Evolutionary conservation across 2,888 invertebrate species (phyloP).

Genomic region (Bhutanitis thaidina): DNA sequence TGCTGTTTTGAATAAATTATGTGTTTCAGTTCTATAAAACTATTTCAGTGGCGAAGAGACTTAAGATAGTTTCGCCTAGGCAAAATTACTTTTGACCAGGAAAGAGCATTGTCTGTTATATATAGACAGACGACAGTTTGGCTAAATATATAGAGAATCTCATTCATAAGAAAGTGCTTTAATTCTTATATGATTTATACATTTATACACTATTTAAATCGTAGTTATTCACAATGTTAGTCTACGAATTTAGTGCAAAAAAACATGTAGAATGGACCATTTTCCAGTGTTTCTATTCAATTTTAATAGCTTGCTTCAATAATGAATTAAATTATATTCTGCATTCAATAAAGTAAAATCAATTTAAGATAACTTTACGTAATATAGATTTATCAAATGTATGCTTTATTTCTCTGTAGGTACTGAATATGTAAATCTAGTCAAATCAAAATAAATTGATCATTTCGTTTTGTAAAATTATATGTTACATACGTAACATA

Average conservation of each 20-base stretch:
- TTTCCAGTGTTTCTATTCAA: neutral
- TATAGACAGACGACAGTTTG: neutral
- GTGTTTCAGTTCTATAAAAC: no score
- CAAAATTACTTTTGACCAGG: no score
- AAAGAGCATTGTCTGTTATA: no score
- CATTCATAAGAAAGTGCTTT: neutral
- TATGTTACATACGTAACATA: slow-evolving; percentile 23
- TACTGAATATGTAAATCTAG: slow-evolving; percentile 67
- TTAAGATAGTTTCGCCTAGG: no score
- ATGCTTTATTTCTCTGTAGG: slow-evolving; percentile 35
- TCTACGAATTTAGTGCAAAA: neutral
- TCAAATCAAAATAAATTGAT: slow-evolving; percentile 64
- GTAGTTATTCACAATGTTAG: no score
- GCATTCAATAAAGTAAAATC: slow-evolving; percentile 13
- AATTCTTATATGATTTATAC: neutral
- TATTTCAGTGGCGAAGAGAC: no score
- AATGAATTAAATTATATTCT: neutral
- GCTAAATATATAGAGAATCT: neutral
- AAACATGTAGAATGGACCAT: neutral
- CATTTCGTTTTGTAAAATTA: slow-evolving; percentile 42
- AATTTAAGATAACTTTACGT: slow-evolving; percentile 13
- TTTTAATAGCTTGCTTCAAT: neutral
- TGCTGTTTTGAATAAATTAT: no score
- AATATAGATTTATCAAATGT: slow-evolving; percentile 6
- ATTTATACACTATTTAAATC: no score